phyloP scores from a whole-genome alignment of 2,888 invertebrate genomes.

The Conus canariensis region DNA sequence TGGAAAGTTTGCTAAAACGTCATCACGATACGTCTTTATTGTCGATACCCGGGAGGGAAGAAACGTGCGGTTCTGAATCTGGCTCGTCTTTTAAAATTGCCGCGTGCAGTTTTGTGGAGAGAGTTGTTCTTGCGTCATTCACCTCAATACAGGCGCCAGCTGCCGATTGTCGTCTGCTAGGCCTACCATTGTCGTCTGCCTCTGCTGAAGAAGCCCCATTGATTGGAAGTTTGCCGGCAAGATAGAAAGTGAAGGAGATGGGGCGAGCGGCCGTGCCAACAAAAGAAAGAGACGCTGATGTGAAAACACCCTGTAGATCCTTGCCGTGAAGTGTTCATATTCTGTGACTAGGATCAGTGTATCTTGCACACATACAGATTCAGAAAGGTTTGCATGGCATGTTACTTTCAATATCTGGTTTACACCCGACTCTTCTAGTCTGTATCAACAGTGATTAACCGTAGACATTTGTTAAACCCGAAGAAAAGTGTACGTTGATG shows the following conservation, averaged over 20 bases:
- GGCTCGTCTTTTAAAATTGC: background rate
- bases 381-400: no score
- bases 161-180: background rate
- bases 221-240: slow-evolving; percentile 22
- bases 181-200: background rate
- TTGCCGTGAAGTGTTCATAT: no score
- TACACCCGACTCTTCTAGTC: no score
- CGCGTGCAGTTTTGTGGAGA: slow-evolving; percentile 2
- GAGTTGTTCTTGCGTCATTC: slow-evolving; percentile 1
- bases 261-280: background rate
- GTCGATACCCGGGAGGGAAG: background rate
- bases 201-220: background rate
- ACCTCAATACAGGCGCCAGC: background rate
- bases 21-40: background rate
- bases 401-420: no score
- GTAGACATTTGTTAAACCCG: no score
- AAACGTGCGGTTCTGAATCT: background rate
- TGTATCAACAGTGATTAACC: no score
- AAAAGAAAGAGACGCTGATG: no score
- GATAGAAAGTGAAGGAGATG: background rate
- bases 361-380: no score
- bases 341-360: no score
- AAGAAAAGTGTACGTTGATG: no score
- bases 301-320: no score
- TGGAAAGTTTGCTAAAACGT: background rate